Conservation (phyloP, 2,888 invertebrate genomes). For the Hololepta plana region DNA sequence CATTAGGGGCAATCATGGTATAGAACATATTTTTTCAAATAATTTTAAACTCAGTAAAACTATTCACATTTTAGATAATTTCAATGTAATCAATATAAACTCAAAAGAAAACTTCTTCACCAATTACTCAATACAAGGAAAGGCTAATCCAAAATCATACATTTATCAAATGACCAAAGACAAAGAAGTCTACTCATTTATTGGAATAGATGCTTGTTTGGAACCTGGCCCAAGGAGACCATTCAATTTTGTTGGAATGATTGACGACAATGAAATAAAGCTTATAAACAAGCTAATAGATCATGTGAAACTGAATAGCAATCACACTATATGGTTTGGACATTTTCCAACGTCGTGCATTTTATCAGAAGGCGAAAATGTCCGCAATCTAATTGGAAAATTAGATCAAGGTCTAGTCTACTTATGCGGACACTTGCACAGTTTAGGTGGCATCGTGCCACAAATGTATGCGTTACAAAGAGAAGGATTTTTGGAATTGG, state of each 20-base stretch:
- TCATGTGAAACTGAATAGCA: slow-evolving; percentile 33
- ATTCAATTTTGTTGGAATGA: slow-evolving; percentile 75
- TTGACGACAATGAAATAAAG: slow-evolving; percentile 34
- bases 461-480: slow-evolving; percentile 77
- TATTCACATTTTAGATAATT: slow-evolving; percentile 47
- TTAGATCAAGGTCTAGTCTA: slow-evolving; percentile 50
- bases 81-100: slow-evolving; percentile 54
- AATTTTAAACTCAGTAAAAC: slow-evolving; percentile 1
- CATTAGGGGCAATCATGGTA: slow-evolving; percentile 84
- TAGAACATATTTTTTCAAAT: not conserved
- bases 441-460: slow-evolving; percentile 57
- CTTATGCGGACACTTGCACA: slow-evolving; percentile 81
- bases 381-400: slow-evolving; percentile 39
- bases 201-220: slow-evolving; percentile 74
- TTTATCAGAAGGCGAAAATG: slow-evolving; percentile 30
- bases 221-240: slow-evolving; percentile 74
- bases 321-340: slow-evolving; percentile 64
- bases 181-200: slow-evolving; percentile 53
- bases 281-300: slow-evolving; percentile 34
- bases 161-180: slow-evolving; percentile 39
- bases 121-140: slow-evolving; percentile 66
- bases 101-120: slow-evolving; percentile 58
- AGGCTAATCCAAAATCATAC: slow-evolving; percentile 51
- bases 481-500: slow-evolving; percentile 68
- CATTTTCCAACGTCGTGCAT: slow-evolving; percentile 87